phyloP scores from a whole-genome alignment of 1,140 invertebrate species.

The Gerris buenoi region DNA sequence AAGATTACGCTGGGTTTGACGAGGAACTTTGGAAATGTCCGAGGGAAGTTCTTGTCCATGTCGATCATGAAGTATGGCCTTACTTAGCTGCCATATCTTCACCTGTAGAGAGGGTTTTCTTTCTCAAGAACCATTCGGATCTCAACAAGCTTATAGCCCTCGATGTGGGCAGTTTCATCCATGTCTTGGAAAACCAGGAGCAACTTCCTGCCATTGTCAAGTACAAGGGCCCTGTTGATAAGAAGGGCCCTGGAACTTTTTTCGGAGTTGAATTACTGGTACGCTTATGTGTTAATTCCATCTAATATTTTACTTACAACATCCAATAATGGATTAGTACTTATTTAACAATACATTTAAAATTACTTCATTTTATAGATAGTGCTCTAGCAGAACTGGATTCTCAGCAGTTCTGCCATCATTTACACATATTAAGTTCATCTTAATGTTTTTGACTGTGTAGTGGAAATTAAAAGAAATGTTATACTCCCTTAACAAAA shows the following conservation, averaged over 20 bases:
- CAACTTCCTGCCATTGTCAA: slow-evolving; percentile 17
- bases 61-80: slow-evolving; percentile 18
- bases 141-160: slow-evolving; percentile 14
- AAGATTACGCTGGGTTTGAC: slow-evolving; percentile 14
- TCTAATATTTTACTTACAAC: slow-evolving; percentile 3
- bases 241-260: slow-evolving; percentile 21
- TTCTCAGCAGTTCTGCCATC: too few species aligned
- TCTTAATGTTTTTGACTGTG: too few species aligned
- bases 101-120: slow-evolving; percentile 15
- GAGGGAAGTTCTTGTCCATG: slow-evolving; percentile 11
- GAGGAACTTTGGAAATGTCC: slow-evolving; percentile 18
- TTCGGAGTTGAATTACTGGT: slow-evolving; percentile 25
- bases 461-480: too few species aligned
- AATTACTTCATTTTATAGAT: background rate
- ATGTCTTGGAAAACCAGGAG: slow-evolving; percentile 8
- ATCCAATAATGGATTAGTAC: background rate
- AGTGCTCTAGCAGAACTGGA: background rate
- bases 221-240: slow-evolving; percentile 21
- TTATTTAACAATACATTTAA: too few species aligned
- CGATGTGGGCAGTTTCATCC: slow-evolving; percentile 14
- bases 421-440: too few species aligned
- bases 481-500: too few species aligned
- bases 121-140: slow-evolving; percentile 14
- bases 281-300: slow-evolving; percentile 6
- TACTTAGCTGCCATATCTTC: slow-evolving; percentile 16